Conservation (phyloP, 2,113 vertebrate species). For the Xyliphius kryptos region DNA sequence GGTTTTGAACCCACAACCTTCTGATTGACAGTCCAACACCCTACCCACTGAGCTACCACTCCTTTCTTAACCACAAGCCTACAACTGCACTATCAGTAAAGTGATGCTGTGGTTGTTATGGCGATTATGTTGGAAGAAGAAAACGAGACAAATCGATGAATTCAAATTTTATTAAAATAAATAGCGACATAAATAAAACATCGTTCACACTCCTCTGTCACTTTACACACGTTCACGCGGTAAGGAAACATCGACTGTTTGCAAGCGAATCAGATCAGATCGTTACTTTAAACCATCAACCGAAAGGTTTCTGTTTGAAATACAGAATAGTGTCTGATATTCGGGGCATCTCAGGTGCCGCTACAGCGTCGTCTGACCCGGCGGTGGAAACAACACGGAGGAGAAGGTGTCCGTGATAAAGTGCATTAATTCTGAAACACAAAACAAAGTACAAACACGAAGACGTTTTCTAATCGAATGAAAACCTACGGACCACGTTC, state of each 20-base stretch:
- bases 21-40: no score
- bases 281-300: conserved; percentile 48
- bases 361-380: conserved; percentile 40
- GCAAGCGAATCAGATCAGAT: conserved; percentile 55
- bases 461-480: conserved; percentile 35
- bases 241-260: conserved; percentile 46
- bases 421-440: conserved; percentile 57
- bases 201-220: conserved; percentile 29
- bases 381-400: conserved; percentile 47
- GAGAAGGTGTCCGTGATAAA: conserved; percentile 56
- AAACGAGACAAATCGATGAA: conserved; percentile 39
- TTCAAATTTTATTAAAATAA: conserved; percentile 73
- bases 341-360: conserved; percentile 20
- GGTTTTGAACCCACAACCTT: no score
- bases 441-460: conserved; percentile 45
- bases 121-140: not conserved
- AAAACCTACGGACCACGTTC: conserved; percentile 14
- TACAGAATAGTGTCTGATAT: conserved; percentile 54
- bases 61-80: no score
- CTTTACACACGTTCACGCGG: conserved; percentile 22
- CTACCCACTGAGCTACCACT: no score
- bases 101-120: no score
- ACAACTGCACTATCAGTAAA: no score
- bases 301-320: conserved; percentile 54
- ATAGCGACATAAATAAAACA: conserved; percentile 74